Evolutionary conservation across 2,113 vertebrate genomes (phyloP).

Genomic region (Gasterosteus nipponicus): DNA sequence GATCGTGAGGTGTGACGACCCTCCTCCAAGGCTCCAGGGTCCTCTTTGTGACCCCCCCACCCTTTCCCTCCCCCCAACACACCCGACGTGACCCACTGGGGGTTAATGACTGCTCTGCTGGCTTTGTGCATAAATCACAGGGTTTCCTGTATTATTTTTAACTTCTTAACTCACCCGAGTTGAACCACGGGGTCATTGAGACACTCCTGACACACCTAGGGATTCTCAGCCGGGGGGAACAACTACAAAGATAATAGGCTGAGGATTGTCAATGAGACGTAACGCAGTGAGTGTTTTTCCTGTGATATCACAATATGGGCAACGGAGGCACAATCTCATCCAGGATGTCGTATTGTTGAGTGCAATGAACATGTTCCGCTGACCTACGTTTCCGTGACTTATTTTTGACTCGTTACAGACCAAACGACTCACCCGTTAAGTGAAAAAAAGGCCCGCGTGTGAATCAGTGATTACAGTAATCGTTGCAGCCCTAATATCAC

Average conservation of each 20-base stretch:
- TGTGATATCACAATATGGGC: background rate
- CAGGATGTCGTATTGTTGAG: background rate
- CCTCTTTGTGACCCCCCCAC: constrained; percentile 59
- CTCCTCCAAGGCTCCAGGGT: constrained; percentile 43
- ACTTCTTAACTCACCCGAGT: constrained; percentile 20
- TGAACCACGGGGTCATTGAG: constrained; percentile 19
- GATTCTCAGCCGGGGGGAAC: constrained; percentile 15
- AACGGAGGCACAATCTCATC: background rate
- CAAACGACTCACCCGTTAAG: background rate
- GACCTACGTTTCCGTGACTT: too few species aligned
- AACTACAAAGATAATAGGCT: constrained; percentile 24
- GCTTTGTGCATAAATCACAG: constrained; percentile 59
- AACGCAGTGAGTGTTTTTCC: background rate
- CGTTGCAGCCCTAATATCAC: background rate
- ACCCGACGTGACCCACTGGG: constrained; percentile 54
- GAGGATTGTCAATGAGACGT: background rate
- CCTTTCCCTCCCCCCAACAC: constrained; percentile 34
- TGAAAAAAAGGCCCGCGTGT: background rate
- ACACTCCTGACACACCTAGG: constrained; percentile 39
- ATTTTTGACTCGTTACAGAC: background rate
- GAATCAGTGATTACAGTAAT: background rate
- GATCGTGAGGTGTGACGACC: constrained; percentile 65
- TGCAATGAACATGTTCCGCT: background rate
- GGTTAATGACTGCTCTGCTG: constrained; percentile 67
- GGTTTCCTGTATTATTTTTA: constrained; percentile 44